A percentile compares a stretch with the other conserved stretches of the same genome.
phyloP scores from a whole-genome alignment of 2,797 vertebrate species.

The Siniperca scherzeri region DNA sequence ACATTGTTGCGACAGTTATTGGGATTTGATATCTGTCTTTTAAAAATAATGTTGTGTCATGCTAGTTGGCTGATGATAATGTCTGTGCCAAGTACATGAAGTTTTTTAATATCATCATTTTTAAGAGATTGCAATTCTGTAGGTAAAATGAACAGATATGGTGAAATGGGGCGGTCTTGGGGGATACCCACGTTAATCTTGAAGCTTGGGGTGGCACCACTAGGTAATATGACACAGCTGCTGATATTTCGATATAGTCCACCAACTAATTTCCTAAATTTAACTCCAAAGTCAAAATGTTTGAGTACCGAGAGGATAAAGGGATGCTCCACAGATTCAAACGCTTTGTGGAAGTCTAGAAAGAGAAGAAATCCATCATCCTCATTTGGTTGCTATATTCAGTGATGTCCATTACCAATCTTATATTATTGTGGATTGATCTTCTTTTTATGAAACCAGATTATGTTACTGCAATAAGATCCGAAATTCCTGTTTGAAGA shows the following conservation, averaged over 20 bases:
- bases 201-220: background rate
- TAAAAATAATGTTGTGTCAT: no score
- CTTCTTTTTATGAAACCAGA: background rate
- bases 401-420: slow-evolving; percentile 4
- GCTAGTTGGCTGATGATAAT: no score
- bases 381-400: background rate
- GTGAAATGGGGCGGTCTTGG: background rate
- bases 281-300: background rate
- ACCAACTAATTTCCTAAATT: background rate
- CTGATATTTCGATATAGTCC: no score
- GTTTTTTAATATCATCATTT: background rate
- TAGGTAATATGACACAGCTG: background rate
- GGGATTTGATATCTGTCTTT: no score
- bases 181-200: no score
- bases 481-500: background rate
- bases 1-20: no score
- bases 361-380: background rate
- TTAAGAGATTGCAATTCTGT: background rate
- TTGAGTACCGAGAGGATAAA: background rate
- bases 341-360: background rate
- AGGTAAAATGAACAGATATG: background rate
- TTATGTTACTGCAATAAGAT: background rate
- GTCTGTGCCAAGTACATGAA: no score
- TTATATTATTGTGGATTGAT: background rate
- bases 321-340: background rate